A percentile compares a stretch with the other conserved stretches of the same genome.
These are phyloP conservation scores for Paraplagusia blochii DNA, from an alignment of 2,113 vertebrate genomes.

Conservation along the genomic window DNA sequence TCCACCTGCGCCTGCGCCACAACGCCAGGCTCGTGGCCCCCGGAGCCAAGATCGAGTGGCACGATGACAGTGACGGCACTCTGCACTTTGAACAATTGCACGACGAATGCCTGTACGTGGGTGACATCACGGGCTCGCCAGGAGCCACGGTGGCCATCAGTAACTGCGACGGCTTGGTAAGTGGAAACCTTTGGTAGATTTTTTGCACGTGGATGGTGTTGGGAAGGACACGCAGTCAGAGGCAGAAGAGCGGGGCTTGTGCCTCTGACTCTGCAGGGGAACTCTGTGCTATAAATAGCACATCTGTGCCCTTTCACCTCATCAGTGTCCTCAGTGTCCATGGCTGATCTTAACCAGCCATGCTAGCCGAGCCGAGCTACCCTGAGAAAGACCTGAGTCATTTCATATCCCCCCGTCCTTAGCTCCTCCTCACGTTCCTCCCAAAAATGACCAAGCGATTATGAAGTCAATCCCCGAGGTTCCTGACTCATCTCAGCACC, in stretches of 20 bases:
- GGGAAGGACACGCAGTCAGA: neutral
- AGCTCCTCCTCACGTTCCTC: constrained; percentile 13
- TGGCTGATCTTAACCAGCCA: constrained; percentile 15
- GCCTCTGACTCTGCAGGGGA: neutral
- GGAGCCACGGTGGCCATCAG: constrained; percentile 92
- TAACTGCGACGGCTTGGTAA: constrained; percentile 98
- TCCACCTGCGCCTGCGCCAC: constrained; percentile 90
- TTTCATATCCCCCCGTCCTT: constrained; percentile 28
- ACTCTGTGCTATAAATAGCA: neutral
- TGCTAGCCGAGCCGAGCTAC: constrained; percentile 1
- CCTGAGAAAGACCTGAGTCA: constrained; percentile 38
- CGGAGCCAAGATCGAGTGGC: constrained; percentile 96
- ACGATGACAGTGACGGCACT: constrained; percentile 72
- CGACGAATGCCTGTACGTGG: constrained; percentile 89
- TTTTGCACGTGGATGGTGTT: neutral
- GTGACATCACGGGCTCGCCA: constrained; percentile 87
- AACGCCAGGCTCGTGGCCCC: constrained; percentile 92
- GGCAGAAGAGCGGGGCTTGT: neutral
- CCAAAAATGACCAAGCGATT: neutral
- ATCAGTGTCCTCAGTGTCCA: constrained; percentile 7
- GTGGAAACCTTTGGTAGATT: constrained; percentile 53
- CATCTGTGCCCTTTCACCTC: constrained; percentile 2
- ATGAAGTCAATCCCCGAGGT: constrained; percentile 1
- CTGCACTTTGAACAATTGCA: constrained; percentile 82
- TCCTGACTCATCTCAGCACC: too few species aligned